phyloP scores from a whole-genome alignment of 2,113 vertebrate species.

The Echinops telfairi region DNA sequence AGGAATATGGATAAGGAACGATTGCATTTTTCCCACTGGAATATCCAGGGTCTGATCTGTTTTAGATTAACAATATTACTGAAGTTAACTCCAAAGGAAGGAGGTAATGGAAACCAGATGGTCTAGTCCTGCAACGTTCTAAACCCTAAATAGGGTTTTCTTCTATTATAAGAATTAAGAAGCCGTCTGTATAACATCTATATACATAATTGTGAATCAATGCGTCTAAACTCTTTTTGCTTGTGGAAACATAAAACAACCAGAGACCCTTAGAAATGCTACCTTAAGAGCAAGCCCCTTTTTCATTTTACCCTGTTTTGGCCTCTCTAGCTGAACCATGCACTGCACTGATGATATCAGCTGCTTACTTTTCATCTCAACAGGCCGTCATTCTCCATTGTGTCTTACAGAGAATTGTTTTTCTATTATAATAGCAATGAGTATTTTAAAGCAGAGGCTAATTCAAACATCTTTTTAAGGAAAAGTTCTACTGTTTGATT shows the following conservation, averaged over 20 bases:
- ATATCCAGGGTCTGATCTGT: constrained; percentile 51
- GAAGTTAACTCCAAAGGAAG: constrained; percentile 56
- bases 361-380: neutral
- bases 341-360: accelerated
- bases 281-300: neutral
- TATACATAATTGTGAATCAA: constrained; percentile 32
- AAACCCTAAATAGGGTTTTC: constrained; percentile 28
- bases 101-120: constrained; percentile 70
- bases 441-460: constrained; percentile 14
- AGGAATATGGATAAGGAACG: constrained; percentile 17
- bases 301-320: neutral
- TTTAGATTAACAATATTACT: constrained; percentile 69
- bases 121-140: constrained; percentile 29
- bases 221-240: constrained; percentile 43
- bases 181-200: constrained; percentile 19
- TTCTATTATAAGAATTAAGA: constrained; percentile 53
- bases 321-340: too few species aligned
- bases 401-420: neutral
- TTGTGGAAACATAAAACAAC: constrained; percentile 44
- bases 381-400: neutral
- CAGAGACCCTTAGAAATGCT: neutral
- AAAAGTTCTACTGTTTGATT: neutral
- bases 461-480: constrained; percentile 49
- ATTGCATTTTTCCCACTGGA: constrained; percentile 24
- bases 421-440: neutral